Evolutionary conservation across 2,113 vertebrate genomes (phyloP), one percentile per base, ranked within the genome.

Genomic region (Cricetomys ansorgei): DNA sequence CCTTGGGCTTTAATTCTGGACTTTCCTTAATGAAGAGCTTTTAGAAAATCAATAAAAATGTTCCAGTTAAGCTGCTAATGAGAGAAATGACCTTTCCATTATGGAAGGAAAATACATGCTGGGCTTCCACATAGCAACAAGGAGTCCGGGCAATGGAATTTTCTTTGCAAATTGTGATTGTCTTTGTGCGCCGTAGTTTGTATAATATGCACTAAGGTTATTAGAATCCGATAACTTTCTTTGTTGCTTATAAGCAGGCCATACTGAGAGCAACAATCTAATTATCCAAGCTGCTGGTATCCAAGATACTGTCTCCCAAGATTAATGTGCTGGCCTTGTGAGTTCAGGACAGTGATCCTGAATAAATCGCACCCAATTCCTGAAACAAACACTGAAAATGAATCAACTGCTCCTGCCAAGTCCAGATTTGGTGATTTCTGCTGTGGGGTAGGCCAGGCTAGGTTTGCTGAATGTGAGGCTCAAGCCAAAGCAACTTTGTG

Each of bases 291-390:
- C 97, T 91, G 96, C 89, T 75, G n/a, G 97, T 98, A 98, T 98
- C 97, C 92, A 98, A 98, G 97, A 97, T 97, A 98, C 92, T 95
- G 92, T 95, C 94, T 97, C 94, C 75, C 75, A 98, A 98, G 98
- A 98, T 98, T 95, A 98, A 98, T 98, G 95, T 93, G 91, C 98
- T 98, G 98, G 96, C n/a, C 5, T 97, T 98, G 77, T 95, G 89
- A 94, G 40, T 96, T 97, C 98, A 88, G 98, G 97, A 97, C 94
- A 98, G 97, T 94, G 95, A 92, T 93, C 96, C 98, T 97, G 98
- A 98, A 98, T 98, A 98, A 98, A 98, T 98, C 95, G 97, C 85
- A 97, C 45, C 96, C 96, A 98, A 98, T 94, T 97, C 81, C 94
- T 96, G 55, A 97, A 98, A 97, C 70, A 57, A 95, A 97, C 97